Evolutionary conservation across 1,140 invertebrate species (phyloP).

Genomic region (Mamestra configurata): DNA sequence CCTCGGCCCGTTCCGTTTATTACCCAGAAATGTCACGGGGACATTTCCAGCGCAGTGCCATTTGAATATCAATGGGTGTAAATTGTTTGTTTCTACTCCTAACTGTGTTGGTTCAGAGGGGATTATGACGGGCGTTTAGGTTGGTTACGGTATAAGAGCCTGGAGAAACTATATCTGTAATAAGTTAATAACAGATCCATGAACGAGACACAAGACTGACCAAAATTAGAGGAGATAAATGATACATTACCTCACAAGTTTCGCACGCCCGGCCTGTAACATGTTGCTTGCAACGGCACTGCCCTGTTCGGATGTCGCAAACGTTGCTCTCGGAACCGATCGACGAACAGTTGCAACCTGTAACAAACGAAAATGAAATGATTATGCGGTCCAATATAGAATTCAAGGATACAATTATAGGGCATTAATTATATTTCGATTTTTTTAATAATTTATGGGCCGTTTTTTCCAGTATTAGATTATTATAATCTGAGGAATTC

Average conservation of each 20-base stretch:
- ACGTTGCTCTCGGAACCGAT: constrained; percentile 91
- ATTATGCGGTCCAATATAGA: too few relatives aligned
- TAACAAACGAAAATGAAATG: constrained; percentile 68
- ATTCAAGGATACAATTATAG: neutral
- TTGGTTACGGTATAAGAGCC: neutral
- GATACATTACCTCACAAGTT: constrained; percentile 92
- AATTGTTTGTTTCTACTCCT: constrained; percentile 23
- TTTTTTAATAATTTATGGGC: too few relatives aligned
- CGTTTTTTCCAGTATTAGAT: too few relatives aligned
- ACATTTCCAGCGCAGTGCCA: constrained; percentile 36
- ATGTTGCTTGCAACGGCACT: constrained; percentile 95
- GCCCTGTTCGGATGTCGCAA: constrained; percentile 95
- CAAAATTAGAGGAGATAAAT: neutral
- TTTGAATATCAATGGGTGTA: constrained; percentile 43
- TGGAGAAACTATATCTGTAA: too few relatives aligned
- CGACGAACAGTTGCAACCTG: constrained; percentile 93
- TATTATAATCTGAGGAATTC: too few relatives aligned
- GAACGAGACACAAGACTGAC: too few relatives aligned
- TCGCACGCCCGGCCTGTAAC: constrained; percentile 96
- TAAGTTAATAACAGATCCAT: too few relatives aligned
- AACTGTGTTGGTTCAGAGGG: neutral
- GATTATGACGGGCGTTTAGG: neutral
- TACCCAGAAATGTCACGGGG: constrained; percentile 49
- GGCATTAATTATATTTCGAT: too few relatives aligned
- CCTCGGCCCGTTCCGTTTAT: constrained; percentile 40